Conservation (phyloP, 1,140 invertebrate genomes). For the Eurosta solidaginis region DNA sequence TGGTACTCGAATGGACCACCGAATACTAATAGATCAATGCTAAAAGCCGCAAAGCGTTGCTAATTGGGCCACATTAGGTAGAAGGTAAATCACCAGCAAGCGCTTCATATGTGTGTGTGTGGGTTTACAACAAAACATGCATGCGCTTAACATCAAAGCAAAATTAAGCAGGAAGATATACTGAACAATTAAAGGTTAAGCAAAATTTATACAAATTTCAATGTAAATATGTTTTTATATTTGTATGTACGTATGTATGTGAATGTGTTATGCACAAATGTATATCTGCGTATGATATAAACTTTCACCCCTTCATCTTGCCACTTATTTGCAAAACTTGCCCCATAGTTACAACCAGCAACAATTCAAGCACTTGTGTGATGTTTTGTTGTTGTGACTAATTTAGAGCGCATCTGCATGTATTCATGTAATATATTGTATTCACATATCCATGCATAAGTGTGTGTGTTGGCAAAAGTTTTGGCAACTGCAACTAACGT, state of each 20-base stretch:
- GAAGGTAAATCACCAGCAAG: neutral
- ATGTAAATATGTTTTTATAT: neutral
- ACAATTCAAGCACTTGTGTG: neutral
- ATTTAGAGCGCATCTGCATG: neutral
- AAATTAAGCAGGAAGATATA: neutral
- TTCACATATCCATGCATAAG: neutral
- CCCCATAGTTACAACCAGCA: neutral
- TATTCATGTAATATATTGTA: neutral
- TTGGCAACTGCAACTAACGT: conserved; percentile 13
- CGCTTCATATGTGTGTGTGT: neutral
- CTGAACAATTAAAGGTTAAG: neutral
- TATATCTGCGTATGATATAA: neutral
- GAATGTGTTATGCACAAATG: too few species aligned
- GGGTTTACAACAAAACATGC: too few species aligned
- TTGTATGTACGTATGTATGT: neutral
- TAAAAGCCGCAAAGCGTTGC: conserved; percentile 6
- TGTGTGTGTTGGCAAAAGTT: neutral
- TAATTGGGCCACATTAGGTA: neutral
- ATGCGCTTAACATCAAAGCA: neutral
- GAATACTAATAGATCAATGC: neutral
- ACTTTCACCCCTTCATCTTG: neutral
- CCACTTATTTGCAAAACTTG: neutral
- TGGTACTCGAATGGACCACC: neutral
- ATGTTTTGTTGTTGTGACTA: too few species aligned
- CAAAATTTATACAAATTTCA: neutral